Evolutionary conservation across 1,140 invertebrate genomes (phyloP).

Genomic region (Pseudomyrmex dendroicus): DNA sequence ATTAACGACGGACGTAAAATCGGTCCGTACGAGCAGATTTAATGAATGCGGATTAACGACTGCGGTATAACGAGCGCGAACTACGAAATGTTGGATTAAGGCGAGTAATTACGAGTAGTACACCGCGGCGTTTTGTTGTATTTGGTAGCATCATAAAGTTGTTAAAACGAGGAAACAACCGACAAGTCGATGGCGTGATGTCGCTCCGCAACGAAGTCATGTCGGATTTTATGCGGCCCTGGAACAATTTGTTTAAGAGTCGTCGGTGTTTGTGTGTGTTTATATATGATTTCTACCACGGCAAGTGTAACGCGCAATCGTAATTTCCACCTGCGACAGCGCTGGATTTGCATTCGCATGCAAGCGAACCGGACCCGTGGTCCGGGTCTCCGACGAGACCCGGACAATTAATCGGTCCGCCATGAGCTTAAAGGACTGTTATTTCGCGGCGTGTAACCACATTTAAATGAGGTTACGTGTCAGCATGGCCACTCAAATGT

Average conservation of each 20-base stretch:
- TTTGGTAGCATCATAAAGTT: not conserved
- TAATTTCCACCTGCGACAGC: conserved; percentile 67
- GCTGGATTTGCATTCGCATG: conserved; percentile 69
- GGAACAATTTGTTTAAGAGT: conserved; percentile 55
- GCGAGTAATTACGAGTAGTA: conserved; percentile 14
- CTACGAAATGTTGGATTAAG: conserved; percentile 27
- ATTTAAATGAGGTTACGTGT: conserved; percentile 69
- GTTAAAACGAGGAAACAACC: not conserved
- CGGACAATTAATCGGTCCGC: conserved; percentile 66
- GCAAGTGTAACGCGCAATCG: conserved; percentile 60
- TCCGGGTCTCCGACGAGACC: conserved; percentile 8
- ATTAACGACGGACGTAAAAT: conserved; percentile 63
- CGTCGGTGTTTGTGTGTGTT: not conserved
- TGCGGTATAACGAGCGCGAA: conserved; percentile 34
- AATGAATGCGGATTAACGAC: conserved; percentile 64
- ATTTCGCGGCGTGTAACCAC: conserved; percentile 66
- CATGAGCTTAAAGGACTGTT: conserved; percentile 66
- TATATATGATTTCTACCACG: conserved; percentile 49
- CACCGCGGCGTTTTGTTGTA: not conserved
- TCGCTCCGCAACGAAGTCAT: not conserved
- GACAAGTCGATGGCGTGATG: not conserved
- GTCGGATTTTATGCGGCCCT: conserved; percentile 49
- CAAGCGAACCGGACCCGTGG: conserved; percentile 12
- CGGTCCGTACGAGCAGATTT: conserved; percentile 53
- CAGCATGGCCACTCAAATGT: conserved; percentile 21